phyloP scores from a whole-genome alignment of 2,797 vertebrate species.

The Aphelocoma californica region DNA sequence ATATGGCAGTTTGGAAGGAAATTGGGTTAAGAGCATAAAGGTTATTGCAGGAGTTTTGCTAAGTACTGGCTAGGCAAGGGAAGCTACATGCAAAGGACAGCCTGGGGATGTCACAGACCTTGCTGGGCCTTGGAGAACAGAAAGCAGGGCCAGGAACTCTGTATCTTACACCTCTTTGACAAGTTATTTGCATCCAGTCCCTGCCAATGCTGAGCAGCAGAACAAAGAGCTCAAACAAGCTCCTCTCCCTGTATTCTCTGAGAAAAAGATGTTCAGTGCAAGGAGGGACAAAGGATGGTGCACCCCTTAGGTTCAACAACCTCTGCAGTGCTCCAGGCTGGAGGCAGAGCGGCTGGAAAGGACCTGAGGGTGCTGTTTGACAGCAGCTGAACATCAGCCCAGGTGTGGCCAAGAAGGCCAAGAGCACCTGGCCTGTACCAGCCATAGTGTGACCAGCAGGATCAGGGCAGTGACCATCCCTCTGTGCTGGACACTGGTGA shows the following conservation, averaged over 20 bases:
- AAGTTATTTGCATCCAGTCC: not conserved
- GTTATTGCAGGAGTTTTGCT: slow-evolving; percentile 26
- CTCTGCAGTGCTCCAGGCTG: not conserved
- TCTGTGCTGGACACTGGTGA: not conserved
- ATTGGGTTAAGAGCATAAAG: slow-evolving; percentile 45
- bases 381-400: not conserved
- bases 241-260: not conserved
- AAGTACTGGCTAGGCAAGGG: not conserved
- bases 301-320: not conserved
- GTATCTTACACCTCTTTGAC: not conserved
- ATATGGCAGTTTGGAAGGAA: slow-evolving; percentile 39
- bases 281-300: not conserved
- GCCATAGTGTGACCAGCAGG: not conserved
- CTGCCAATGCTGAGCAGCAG: not conserved
- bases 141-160: not conserved
- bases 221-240: not conserved
- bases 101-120: not conserved
- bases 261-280: fast-evolving
- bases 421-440: not conserved
- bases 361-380: not conserved
- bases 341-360: not conserved
- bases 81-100: not conserved
- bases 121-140: not conserved
- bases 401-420: not conserved
- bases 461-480: not conserved